A percentile compares a stretch with the other conserved stretches of the same genome.
These are phyloP conservation scores for Alcedo quadribrachys DNA, from an alignment of 2,797 vertebrate genomes.

Conservation along the genomic window DNA sequence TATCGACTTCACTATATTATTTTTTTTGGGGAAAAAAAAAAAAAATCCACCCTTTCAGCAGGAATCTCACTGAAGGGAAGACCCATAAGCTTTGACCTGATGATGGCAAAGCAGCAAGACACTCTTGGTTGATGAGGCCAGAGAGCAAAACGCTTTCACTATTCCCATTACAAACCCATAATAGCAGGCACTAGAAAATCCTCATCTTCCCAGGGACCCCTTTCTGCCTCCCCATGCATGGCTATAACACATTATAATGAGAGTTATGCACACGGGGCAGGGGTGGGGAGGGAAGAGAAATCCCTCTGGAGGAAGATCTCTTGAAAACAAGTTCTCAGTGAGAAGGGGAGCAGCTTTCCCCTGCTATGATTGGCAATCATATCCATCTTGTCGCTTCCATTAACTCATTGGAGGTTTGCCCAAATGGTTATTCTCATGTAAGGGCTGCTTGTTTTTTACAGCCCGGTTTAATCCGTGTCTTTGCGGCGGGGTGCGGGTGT, in stretches of 20 bases:
- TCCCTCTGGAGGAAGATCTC: constrained; percentile 46
- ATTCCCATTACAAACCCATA: neutral
- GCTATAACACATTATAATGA: constrained; percentile 45
- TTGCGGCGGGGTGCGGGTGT: neutral
- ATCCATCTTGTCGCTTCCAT: constrained; percentile 63
- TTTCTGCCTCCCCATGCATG: neutral
- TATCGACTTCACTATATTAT: neutral
- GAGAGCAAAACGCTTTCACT: neutral
- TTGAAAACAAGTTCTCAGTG: constrained; percentile 15
- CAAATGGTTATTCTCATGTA: constrained; percentile 27
- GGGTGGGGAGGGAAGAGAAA: neutral
- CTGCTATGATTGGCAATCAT: constrained; percentile 59
- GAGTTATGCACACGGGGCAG: neutral
- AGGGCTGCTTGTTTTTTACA: constrained; percentile 24
- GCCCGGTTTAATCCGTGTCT: neutral
- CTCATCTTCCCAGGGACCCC: constrained; percentile 40
- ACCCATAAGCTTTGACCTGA: neutral
- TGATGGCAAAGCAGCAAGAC: neutral
- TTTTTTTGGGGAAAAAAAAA: neutral
- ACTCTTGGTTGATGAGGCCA: neutral
- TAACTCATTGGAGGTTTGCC: constrained; percentile 62
- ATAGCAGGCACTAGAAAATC: constrained; percentile 36
- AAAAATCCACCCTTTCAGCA: neutral
- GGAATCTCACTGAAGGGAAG: neutral
- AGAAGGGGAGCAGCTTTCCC: constrained; percentile 46